These are phyloP conservation scores for Drosophila planitibia DNA, from an alignment of 2,888 invertebrate genomes.

Conservation along the genomic window DNA sequence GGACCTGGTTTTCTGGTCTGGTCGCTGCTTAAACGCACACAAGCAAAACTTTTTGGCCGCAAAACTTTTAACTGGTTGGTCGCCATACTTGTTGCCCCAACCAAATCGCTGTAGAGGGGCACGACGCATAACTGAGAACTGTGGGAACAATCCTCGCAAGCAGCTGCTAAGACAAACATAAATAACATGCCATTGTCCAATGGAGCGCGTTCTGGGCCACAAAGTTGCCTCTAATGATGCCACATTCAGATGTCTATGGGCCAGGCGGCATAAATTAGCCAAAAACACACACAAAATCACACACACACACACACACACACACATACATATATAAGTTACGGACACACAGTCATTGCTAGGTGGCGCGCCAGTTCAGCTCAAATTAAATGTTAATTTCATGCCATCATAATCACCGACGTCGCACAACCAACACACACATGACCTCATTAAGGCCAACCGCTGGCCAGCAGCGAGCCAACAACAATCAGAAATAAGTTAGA, in stretches of 20 bases:
- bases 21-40: conserved; percentile 77
- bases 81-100: conserved; percentile 60
- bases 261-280: conserved; percentile 74
- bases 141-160: conserved; percentile 50
- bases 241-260: conserved; percentile 70
- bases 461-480: conserved; percentile 51
- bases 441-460: conserved; percentile 77
- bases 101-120: conserved; percentile 5
- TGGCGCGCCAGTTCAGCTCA: conserved; percentile 70
- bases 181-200: conserved; percentile 79
- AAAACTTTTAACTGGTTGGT: conserved; percentile 71
- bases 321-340: not conserved
- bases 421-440: conserved; percentile 66
- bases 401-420: conserved; percentile 78
- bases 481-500: conserved; percentile 57
- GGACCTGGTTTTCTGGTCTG: conserved; percentile 53
- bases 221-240: conserved; percentile 79
- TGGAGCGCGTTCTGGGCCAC: conserved; percentile 66
- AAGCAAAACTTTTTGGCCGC: conserved; percentile 71
- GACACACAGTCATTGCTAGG: conserved; percentile 52
- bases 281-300: conserved; percentile 37
- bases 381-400: conserved; percentile 82
- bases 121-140: conserved; percentile 1
- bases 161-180: conserved; percentile 80
- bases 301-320: conserved; percentile 17